phyloP scores from a whole-genome alignment of 2,113 vertebrate species.

The Tinamus guttatus region DNA sequence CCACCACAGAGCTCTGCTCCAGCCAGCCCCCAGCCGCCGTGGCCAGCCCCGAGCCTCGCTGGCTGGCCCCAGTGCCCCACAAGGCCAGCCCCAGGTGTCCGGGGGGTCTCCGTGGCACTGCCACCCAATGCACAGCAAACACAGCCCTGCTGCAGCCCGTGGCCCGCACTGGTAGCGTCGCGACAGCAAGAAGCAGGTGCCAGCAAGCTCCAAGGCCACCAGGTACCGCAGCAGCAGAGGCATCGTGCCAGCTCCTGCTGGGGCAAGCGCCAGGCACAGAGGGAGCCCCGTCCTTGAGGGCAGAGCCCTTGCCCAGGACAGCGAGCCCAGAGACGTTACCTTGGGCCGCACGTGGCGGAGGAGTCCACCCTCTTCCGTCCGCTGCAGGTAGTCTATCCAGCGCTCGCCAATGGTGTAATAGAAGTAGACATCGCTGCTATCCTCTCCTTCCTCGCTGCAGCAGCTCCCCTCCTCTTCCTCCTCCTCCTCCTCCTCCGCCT shows the following conservation, averaged over 20 bases:
- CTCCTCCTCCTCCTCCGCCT: conserved; percentile 36
- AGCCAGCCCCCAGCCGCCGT: background rate
- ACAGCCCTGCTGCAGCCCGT: accelerated
- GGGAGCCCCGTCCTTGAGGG: background rate
- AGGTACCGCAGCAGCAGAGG: accelerated
- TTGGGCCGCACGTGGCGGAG: conserved; percentile 59
- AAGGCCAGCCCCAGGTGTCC: accelerated
- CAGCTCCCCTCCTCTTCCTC: conserved; percentile 45
- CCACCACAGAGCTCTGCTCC: background rate
- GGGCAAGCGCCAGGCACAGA: accelerated
- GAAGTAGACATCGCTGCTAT: conserved; percentile 38
- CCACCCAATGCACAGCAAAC: accelerated
- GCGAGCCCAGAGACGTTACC: background rate
- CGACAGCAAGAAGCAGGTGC: accelerated
- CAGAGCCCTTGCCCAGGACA: background rate
- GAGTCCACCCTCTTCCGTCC: conserved; percentile 17
- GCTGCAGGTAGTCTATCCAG: conserved; percentile 72
- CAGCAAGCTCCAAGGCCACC: background rate
- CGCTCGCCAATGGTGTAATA: conserved; percentile 68
- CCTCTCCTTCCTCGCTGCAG: conserved; percentile 47
- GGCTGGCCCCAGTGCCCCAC: background rate
- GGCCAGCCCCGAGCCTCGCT: background rate
- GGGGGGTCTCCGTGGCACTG: background rate
- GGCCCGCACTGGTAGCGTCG: accelerated
- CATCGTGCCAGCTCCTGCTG: accelerated